Evolutionary conservation across 1,140 invertebrate genomes (phyloP), one percentile per base, ranked within the genome.

Genomic region (Aphelinus atriplicis): DNA sequence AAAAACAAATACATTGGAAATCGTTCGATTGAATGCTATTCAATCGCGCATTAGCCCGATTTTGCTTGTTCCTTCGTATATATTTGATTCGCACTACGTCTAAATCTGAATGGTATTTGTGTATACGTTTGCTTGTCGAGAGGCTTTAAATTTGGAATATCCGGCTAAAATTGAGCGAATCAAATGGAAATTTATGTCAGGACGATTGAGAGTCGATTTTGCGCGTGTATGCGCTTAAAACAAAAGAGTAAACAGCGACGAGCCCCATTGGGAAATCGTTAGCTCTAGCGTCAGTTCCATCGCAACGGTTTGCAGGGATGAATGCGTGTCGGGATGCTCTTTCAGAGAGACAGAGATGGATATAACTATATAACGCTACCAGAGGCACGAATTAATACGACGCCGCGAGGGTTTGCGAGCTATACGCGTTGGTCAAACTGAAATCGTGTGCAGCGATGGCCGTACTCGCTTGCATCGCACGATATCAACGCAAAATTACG

Each of bases 201-300:
- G 26, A 55, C 51, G 45, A 26, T 26, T 26, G 26, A 26, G 26
- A 26, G 26, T 26, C 26, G 26, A 48, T 58, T 66, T 63, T 10
- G 61, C 61, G 61, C 61, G 43, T 45, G 61, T 46, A 45, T 45
- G 5, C 60, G 60, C 60, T 42, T 7, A 45, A 62, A 7, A 63
- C 61, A 63, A 46, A 63, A 63, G 46, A 9, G 61, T 47, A 63
- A 63, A 63, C 43, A 63, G 46, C 46, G 61, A 58, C 56, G 56
- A 2, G 63, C 63, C 47, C 51, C 51, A 51, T 70, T 61, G 56
- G 42, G 55, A 61, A 70, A 70, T 70, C 56, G 68, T n/a, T 43
- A 48, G n/a, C 4, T 46, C 2, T 53, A 60, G 26, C 7, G 42
- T 26, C 26, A 26, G 26, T 26, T 26, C 26, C 26, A 26, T 26